These are phyloP conservation scores for Tenthredo livida DNA, from an alignment of 2,888 invertebrate genomes.

Conservation along the genomic window DNA sequence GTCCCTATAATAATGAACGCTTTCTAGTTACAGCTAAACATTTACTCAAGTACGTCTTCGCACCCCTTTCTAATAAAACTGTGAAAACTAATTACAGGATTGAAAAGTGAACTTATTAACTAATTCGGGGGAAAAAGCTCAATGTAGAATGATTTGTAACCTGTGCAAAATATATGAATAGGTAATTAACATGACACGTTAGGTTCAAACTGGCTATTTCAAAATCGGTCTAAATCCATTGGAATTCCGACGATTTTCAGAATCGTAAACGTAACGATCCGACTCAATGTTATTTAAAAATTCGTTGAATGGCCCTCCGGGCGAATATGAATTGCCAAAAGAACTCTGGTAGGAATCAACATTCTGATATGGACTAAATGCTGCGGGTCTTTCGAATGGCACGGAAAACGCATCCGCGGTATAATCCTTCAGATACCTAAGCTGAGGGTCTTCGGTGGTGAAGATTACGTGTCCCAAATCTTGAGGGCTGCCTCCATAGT, in stretches of 20 bases:
- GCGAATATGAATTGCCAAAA: conserved; percentile 1
- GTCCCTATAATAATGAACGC: not conserved
- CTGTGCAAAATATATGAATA: not conserved
- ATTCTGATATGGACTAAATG: conserved; percentile 40
- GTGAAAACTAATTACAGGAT: not conserved
- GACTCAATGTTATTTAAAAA: conserved; percentile 43
- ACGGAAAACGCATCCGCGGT: not conserved
- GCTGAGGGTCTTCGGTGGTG: conserved; percentile 60
- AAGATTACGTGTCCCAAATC: conserved; percentile 65
- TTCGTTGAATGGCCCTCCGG: conserved; percentile 35
- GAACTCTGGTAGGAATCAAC: conserved; percentile 3
- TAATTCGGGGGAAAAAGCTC: not conserved
- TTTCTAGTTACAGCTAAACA: not conserved
- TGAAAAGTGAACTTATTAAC: too few relatives aligned
- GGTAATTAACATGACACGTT: not conserved
- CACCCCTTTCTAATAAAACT: not conserved
- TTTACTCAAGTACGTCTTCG: not conserved
- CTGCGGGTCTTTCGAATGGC: conserved; percentile 46
- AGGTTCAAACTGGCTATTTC: not conserved
- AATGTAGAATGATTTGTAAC: not conserved
- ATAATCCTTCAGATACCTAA: conserved; percentile 30
- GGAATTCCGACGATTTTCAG: conserved; percentile 32
- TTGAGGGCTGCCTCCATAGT: conserved; percentile 72
- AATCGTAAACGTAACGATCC: conserved; percentile 41
- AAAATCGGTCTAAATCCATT: conserved; percentile 52